Base-by-base conservation (phyloP, 2,113 vertebrate species). In the Pelvicachromis taeniatus region DNA sequence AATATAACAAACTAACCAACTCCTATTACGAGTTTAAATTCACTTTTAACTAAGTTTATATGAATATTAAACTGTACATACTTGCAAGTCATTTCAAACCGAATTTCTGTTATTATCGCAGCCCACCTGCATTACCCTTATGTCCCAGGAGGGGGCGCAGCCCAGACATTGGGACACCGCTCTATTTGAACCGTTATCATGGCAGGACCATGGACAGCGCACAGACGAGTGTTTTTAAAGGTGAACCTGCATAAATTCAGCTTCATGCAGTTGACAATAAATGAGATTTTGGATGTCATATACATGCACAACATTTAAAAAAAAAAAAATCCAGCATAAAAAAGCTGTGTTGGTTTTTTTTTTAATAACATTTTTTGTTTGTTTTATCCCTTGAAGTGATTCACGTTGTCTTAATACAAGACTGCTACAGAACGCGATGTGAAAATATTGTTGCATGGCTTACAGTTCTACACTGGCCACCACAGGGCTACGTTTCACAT, bases 151-250 rank as follows among this genome's bases (percentile, higher is more conserved):
- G 59, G 59, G 59, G 59, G 2, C 19, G 17, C 59, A 63, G 0
- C 59, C 19, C 1, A 0, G 33, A 38, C 59, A 38, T 63, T 1
- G 10, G 19, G 0, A 38, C 19, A 63, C 59, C 8, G 59, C n/a
- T 11, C 4, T 63, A 21, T 16, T 38, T 63, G 59, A 63, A 40
- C 4, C 2, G 33, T 21, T 35, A 35, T 35, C 5, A 35, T 7
- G 0, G 40, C 35, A 65, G 61, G 33, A 65, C 33, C 61, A 65
- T 40, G 35, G 61, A 40, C 61, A 65, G 35, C 7, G 7, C 2
- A 0, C 19, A 1, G 33, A 65, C 21, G 61, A 40, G 13, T 2
- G 19, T 35, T 14, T 40, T 40, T 65, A 65, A 35, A 40, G 19
- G 11, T 65, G 4, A 40, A 40, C 35, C 61, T 21, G n/a, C 35